Evolutionary conservation across 1,140 invertebrate genomes (phyloP), one percentile per base, ranked within the genome.

Genomic region (Cydia strobilella): DNA sequence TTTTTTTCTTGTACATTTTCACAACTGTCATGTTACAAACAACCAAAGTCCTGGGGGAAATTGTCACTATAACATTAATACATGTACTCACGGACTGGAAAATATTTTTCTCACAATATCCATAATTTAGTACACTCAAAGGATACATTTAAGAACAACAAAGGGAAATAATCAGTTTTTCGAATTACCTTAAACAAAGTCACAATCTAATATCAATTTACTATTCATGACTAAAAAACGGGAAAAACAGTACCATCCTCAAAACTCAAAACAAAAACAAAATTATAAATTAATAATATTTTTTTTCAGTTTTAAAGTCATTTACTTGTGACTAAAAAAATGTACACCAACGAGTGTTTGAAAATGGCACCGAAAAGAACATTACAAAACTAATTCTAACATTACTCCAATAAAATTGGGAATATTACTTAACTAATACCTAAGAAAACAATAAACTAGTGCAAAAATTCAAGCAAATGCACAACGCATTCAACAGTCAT

Each of bases 391-490:
- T 87, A 86, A 82, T 75, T 76, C 84, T 86, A 89, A 85, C 75
- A 84, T 81, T 84, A 85, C 77, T 71, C 72, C 80, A 81, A 85
- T 83, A 82, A 87, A 84, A 85, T 54, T 86, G 88, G 90, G 87
- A 92, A 92, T 91, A 90, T 87, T 89, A 82, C 89, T 89, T 90
- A 90, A 84, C 74, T 71, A 79, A 82, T 82, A 89, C 76, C 84
- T 87, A 89, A 85, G 79, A 75, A 69, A 42, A 42, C 35, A 42
- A 69, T 69, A 69, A 75, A 76, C 82, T 86, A 84, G 77, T 80
- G 77, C 51, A 75, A 63, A 78, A 82, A 82, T 6, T 59, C 54
- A 59, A 84, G 62, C 78, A 80, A 78, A 80, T 81, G 81, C 81
- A 82, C 73, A 77, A 62, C 71, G 77, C 79, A 84, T 80, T 72